These are phyloP conservation scores for Strigops habroptila DNA, from an alignment of 2,113 vertebrate genomes.

Conservation along the genomic window DNA sequence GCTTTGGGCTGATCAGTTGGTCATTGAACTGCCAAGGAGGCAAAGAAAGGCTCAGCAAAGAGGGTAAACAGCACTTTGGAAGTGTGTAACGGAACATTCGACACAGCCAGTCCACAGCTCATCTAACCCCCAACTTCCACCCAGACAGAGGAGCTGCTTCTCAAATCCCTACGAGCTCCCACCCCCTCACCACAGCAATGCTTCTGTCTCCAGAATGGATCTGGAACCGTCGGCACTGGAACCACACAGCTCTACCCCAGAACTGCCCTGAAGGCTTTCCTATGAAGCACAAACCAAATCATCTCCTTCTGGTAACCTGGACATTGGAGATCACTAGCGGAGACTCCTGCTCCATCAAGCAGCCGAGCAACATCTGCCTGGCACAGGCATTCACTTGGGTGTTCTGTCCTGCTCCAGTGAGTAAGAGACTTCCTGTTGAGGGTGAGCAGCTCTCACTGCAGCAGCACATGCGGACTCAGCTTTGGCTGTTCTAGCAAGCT, in stretches of 20 bases:
- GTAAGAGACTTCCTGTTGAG: background rate
- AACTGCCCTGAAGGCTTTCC: background rate
- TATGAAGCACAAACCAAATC: background rate
- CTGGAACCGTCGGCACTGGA: accelerated
- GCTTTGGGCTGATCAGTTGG: constrained; percentile 93
- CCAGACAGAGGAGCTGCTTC: background rate
- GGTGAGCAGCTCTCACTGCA: background rate
- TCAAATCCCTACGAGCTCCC: background rate
- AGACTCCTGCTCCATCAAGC: background rate
- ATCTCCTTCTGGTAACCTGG: background rate
- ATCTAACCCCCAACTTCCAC: background rate
- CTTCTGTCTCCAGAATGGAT: background rate
- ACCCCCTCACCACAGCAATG: background rate
- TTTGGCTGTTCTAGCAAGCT: background rate
- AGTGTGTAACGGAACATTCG: background rate
- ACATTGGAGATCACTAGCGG: background rate
- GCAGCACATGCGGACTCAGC: background rate
- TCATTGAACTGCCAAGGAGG: constrained; percentile 82
- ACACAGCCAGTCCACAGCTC: background rate
- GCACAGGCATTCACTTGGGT: background rate
- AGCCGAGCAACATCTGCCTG: background rate
- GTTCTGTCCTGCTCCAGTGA: background rate
- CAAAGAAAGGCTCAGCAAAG: constrained; percentile 19
- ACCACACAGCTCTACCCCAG: background rate
- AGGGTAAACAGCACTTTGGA: background rate